Percentiles rank a stretch among this genome's conserved stretches.
Evolutionary conservation across 2,888 invertebrate genomes (phyloP).

Genomic region (Spodoptera exigua): DNA sequence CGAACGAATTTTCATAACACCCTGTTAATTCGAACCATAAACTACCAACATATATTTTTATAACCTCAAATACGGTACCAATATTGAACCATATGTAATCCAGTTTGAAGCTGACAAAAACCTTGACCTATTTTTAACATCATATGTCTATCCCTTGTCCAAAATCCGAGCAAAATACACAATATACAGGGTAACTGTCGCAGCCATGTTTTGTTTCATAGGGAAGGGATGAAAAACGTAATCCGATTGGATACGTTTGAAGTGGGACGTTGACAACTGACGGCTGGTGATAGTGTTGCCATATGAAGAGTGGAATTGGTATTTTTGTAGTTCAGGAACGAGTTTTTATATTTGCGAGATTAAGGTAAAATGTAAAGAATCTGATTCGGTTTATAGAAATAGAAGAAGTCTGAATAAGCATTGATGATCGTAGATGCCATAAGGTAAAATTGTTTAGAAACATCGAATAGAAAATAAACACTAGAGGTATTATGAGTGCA

Average conservation of each 20-base stretch:
- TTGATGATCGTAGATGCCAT: no score
- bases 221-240: constrained; percentile 51
- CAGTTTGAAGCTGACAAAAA: not conserved
- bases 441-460: no score
- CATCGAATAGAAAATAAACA: no score
- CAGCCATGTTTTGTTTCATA: constrained; percentile 43
- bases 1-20: no score
- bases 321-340: no score
- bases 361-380: no score
- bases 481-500: no score
- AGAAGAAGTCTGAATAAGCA: no score
- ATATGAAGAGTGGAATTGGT: not conserved
- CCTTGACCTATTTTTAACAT: constrained; percentile 18
- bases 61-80: no score
- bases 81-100: not conserved
- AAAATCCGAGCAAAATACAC: constrained; percentile 40
- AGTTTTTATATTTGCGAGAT: no score
- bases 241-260: constrained; percentile 54
- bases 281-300: constrained; percentile 34
- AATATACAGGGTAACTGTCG: constrained; percentile 11
- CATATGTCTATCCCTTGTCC: constrained; percentile 36
- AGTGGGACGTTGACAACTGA: constrained; percentile 45
- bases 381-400: no score
- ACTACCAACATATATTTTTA: constrained; percentile 1
- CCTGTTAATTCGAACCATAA: constrained; percentile 10